Evolutionary conservation across 2,797 vertebrate species (phyloP).

Genomic region (Masticophis lateralis): DNA sequence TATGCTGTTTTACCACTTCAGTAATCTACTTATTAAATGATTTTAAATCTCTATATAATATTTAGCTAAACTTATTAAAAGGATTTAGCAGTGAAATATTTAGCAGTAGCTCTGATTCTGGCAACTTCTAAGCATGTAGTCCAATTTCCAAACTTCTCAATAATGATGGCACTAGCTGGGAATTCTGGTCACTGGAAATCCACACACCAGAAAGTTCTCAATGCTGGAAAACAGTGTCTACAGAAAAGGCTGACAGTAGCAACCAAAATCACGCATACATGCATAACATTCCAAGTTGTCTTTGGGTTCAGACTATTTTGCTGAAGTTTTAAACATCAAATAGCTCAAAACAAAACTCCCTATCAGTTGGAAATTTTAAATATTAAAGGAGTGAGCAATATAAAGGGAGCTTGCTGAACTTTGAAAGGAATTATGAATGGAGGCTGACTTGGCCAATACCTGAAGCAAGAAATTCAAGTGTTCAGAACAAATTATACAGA

Average conservation of each 20-base stretch:
- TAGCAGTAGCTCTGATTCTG: neutral
- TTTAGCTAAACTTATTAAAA: neutral
- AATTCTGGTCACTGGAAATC: neutral
- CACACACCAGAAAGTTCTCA: neutral
- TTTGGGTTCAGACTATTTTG: neutral
- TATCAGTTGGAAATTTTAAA: neutral
- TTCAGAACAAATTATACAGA: neutral
- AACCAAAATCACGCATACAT: neutral
- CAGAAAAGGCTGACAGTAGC: neutral
- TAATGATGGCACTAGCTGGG: neutral
- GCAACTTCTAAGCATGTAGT: neutral
- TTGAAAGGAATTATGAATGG: neutral
- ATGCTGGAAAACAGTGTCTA: neutral
- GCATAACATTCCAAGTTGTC: neutral
- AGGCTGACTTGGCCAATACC: neutral
- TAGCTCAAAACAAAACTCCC: neutral
- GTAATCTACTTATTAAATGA: neutral
- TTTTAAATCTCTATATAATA: neutral
- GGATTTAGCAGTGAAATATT: neutral
- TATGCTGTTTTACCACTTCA: neutral
- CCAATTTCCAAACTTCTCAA: neutral
- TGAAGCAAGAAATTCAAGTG: neutral
- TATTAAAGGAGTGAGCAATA: neutral
- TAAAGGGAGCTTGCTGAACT: neutral
- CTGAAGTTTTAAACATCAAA: neutral